These are phyloP conservation scores for Panthera tigris DNA, from an alignment of 2,113 vertebrate species.

Conservation along the genomic window DNA sequence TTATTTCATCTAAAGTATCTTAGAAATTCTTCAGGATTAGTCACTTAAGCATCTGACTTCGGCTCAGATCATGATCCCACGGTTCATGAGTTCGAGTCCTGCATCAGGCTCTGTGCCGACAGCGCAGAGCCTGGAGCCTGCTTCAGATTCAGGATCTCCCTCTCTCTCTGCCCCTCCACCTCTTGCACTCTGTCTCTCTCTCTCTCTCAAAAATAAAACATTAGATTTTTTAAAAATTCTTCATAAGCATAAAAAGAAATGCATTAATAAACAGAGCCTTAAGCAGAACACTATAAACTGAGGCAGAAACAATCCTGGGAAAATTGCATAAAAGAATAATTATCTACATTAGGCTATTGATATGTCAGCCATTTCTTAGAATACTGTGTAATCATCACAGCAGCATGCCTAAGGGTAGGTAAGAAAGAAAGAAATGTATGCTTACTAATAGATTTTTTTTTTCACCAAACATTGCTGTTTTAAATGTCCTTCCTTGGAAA, in stretches of 20 bases:
- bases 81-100: too few species aligned
- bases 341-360: background rate
- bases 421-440: background rate
- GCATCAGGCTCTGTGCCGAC: too few species aligned
- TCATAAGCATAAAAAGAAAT: background rate
- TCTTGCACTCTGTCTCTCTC: too few species aligned
- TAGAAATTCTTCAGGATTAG: background rate
- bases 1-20: background rate
- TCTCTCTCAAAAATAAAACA: too few species aligned
- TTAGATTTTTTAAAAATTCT: background rate
- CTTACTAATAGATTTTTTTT: background rate
- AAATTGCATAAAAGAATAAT: background rate
- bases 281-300: background rate
- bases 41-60: too few species aligned
- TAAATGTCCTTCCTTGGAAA: background rate
- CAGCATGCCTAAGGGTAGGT: background rate
- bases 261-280: background rate
- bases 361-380: background rate
- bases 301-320: background rate
- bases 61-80: too few species aligned
- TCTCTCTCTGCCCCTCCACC: too few species aligned
- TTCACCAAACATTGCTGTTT: background rate
- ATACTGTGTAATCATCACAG: background rate
- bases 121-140: too few species aligned
- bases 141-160: too few species aligned